Evolutionary conservation across 1,140 invertebrate species (phyloP).

Genomic region (Lysiphlebus fabarum): DNA sequence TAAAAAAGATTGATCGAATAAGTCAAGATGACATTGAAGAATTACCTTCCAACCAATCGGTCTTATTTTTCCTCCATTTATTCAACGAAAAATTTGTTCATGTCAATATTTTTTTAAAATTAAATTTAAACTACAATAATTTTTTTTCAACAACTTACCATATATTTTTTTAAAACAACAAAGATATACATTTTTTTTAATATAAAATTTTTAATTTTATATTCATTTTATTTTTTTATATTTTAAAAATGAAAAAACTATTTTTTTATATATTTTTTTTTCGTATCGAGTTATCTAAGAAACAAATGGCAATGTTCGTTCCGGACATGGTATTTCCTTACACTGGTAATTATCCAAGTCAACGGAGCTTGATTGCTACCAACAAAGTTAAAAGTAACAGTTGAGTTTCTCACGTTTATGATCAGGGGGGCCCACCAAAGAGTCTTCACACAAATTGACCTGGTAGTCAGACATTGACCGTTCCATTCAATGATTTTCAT

Average conservation of each 20-base stretch:
- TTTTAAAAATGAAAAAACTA: not conserved
- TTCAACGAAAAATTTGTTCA: too few species aligned
- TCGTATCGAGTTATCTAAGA: not conserved
- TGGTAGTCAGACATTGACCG: conserved; percentile 20
- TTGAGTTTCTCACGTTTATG: conserved; percentile 8
- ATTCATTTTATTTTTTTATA: too few species aligned
- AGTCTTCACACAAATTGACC: not conserved
- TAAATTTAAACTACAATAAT: too few species aligned
- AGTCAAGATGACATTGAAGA: not conserved
- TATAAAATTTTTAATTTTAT: too few species aligned
- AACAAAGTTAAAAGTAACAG: not conserved
- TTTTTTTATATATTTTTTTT: too few species aligned
- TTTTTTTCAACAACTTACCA: too few species aligned
- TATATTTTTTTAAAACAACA: too few species aligned
- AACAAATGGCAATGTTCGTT: conserved; percentile 1
- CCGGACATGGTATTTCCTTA: conserved; percentile 19
- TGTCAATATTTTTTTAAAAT: too few species aligned
- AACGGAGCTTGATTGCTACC: conserved; percentile 18
- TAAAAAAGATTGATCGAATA: too few species aligned
- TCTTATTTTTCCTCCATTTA: too few species aligned
- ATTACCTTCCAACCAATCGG: not conserved
- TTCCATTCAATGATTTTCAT: conserved; percentile 17
- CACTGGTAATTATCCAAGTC: conserved; percentile 23
- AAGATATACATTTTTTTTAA: too few species aligned
- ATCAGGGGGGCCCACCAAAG: not conserved